These are phyloP conservation scores for Trogon surrucura DNA, from an alignment of 2,113 vertebrate genomes.

Conservation along the genomic window DNA sequence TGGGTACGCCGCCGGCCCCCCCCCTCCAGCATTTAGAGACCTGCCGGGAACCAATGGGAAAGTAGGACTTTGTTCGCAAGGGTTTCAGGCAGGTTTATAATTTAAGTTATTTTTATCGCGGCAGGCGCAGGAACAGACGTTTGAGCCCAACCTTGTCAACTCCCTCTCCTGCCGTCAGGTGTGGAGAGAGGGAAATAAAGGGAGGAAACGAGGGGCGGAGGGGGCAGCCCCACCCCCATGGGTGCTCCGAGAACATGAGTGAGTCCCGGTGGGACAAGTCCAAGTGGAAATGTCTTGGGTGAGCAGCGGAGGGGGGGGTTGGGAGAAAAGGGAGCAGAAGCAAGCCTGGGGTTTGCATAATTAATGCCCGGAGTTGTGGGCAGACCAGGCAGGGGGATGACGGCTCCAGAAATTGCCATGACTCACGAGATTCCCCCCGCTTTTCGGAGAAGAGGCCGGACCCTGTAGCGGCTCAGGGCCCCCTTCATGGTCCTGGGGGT, in stretches of 20 bases:
- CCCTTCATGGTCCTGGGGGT: background rate
- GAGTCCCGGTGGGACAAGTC: background rate
- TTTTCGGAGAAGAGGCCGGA: background rate
- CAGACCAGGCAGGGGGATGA: background rate
- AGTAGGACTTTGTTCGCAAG: slow-evolving; percentile 42
- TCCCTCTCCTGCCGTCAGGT: background rate
- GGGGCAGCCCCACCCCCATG: background rate
- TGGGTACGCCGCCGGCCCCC: background rate
- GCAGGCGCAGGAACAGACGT: slow-evolving; percentile 13
- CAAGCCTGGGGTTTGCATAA: background rate
- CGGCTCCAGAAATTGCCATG: background rate
- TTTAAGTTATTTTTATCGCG: slow-evolving; percentile 64
- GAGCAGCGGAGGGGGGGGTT: background rate
- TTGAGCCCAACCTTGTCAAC: background rate
- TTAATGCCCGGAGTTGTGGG: background rate
- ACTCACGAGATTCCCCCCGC: background rate
- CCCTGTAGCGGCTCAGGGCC: no score
- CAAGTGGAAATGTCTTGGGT: background rate
- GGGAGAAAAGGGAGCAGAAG: background rate
- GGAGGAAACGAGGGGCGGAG: background rate
- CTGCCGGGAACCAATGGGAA: slow-evolving; percentile 47
- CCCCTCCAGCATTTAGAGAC: background rate
- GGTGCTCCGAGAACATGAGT: background rate
- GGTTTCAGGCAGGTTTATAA: slow-evolving; percentile 45
- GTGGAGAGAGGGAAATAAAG: background rate